Base-by-base conservation (phyloP, 2,888 invertebrate genomes). In the Apoderus coryli region DNA sequence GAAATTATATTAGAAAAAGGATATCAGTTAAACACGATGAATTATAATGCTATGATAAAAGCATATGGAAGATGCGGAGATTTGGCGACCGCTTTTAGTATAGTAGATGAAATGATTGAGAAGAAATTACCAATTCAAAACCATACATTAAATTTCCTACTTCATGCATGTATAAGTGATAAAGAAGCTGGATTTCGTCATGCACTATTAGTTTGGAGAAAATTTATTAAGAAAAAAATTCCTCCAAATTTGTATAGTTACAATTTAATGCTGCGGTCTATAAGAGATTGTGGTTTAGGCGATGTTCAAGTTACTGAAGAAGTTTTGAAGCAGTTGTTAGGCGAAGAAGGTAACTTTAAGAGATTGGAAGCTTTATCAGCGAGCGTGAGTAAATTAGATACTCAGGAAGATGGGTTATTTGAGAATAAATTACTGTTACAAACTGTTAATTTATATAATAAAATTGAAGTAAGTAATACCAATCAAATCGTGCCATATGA, bases 21-120 rank as follows among this genome's bases (percentile, higher is more conserved):
- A 4, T 60, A 72, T 39, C 63, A 69, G 39, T 72, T 81, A 3
- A 86, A 85, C 51, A 54, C 70, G 2, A 71, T 73, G 4, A 84
- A 79, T 48, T 90, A 84, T 49, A 78, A 89, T 63, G 72, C 80
- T 3, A 81, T 92, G 77, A 82, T 92, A 16, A 90, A 88, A 63
- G 85, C 88, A 2, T 93, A 82, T 61, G 88, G 86, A 0, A 64
- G 78, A 35, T 80, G 81, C 57, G 80, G 81, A 1, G 79, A 86
- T 52, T 52, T 86, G 10, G 49, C 67, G 33, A 74, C 72, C 19
- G 84, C 90, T 2, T 90, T 89, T 56, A 52, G 66, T 49, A 54
- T 92, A 33, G 80, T 78, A 2, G 90, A 93, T 61, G 82, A 88
- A 63, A 85, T 90, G 79, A 48, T 2, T 61, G 69, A 24, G 73